Evolutionary conservation across 2,797 vertebrate genomes (phyloP).

Genomic region (Pantherophis vulpinus): DNA sequence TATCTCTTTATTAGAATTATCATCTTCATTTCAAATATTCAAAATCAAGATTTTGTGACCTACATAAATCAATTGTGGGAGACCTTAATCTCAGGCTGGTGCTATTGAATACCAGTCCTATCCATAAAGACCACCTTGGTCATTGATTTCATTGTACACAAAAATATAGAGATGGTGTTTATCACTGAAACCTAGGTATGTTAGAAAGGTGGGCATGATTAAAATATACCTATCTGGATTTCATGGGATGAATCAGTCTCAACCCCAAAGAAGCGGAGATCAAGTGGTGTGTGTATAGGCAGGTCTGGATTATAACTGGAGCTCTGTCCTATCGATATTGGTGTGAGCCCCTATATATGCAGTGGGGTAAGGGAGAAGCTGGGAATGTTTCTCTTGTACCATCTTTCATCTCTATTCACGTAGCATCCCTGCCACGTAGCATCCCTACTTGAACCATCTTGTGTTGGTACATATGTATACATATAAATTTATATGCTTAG

Average conservation of each 20-base stretch:
- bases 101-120: background rate
- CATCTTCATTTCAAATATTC: background rate
- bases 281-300: background rate
- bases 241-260: background rate
- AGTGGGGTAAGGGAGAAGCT: background rate
- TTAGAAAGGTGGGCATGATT: background rate
- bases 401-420: background rate
- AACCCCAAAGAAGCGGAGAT: background rate
- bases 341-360: background rate
- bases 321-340: background rate
- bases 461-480: background rate
- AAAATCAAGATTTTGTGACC: background rate
- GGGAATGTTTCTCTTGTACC: background rate
- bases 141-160: background rate
- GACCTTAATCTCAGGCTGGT: background rate
- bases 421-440: no score
- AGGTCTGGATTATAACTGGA: background rate
- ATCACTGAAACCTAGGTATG: background rate
- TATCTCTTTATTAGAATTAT: background rate
- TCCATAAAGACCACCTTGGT: background rate
- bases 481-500: background rate
- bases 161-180: background rate
- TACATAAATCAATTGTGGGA: background rate
- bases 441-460: background rate
- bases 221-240: background rate